Conservation (phyloP, 2,113 vertebrate species). For the Leptosomus discolor region DNA sequence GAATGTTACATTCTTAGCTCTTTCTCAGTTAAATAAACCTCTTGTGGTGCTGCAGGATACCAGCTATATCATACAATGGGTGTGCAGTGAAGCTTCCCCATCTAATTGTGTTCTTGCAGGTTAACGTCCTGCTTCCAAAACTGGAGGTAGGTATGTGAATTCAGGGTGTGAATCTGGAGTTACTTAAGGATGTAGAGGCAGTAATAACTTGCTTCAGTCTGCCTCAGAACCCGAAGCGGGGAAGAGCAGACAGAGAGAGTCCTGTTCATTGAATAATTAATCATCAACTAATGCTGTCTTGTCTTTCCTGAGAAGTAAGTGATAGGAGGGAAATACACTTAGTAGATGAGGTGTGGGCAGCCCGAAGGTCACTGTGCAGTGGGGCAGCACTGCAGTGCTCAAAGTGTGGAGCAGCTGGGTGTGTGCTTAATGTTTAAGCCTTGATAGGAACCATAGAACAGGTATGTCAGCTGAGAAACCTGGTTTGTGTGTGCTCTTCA, state of each 20-base stretch:
- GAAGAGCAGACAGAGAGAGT: background rate
- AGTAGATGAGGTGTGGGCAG: background rate
- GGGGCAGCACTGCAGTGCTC: background rate
- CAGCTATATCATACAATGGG: background rate
- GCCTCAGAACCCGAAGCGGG: background rate
- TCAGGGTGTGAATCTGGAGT: background rate
- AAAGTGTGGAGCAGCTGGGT: background rate
- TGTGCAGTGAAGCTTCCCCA: background rate
- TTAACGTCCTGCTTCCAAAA: background rate
- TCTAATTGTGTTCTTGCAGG: background rate
- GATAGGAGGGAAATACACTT: background rate
- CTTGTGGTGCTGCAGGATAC: background rate
- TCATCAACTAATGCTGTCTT: background rate
- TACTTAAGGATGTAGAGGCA: background rate
- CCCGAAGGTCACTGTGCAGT: background rate
- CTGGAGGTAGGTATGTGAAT: background rate
- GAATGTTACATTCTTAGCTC: background rate
- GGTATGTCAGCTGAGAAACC: background rate
- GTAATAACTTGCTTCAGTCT: background rate
- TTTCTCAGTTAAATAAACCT: background rate
- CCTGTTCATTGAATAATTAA: background rate
- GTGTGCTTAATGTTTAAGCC: background rate
- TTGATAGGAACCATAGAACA: background rate
- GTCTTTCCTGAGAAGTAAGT: background rate
- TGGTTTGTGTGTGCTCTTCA: background rate